These are phyloP conservation scores for Micrastur ruficollis DNA, from an alignment of 2,797 vertebrate genomes.

Conservation along the genomic window DNA sequence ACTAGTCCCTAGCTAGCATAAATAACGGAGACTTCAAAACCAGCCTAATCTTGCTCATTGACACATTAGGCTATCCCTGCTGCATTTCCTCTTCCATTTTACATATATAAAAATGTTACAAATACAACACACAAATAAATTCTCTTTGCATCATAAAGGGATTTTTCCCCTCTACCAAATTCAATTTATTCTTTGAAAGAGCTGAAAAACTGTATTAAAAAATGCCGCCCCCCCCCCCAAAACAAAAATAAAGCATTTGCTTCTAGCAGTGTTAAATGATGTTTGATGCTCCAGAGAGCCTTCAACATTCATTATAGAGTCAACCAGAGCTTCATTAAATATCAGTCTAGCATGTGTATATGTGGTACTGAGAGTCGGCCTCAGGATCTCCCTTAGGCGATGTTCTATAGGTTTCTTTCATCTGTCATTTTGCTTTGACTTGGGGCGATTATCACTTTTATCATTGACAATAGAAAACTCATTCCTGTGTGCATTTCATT, in stretches of 20 bases:
- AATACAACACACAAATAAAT: not conserved
- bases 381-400: slow-evolving; percentile 33
- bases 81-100: not conserved
- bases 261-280: slow-evolving; percentile 41
- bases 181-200: not conserved
- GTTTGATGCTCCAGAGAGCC: slow-evolving; percentile 54
- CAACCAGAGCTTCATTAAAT: slow-evolving; percentile 65
- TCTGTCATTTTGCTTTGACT: slow-evolving; percentile 69
- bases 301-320: slow-evolving; percentile 64
- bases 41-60: not conserved
- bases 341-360: slow-evolving; percentile 57
- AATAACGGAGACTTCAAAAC: not conserved
- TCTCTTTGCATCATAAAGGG: not conserved
- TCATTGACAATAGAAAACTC: slow-evolving; percentile 65
- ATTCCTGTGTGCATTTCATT: slow-evolving; percentile 60
- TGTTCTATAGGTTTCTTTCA: slow-evolving; percentile 64
- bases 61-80: not conserved
- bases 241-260: slow-evolving; percentile 28
- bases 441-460: slow-evolving; percentile 57
- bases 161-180: not conserved
- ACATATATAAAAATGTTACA: not conserved
- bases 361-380: slow-evolving; percentile 25
- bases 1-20: not conserved
- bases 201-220: not conserved
- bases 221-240: not conserved